Percentiles rank a stretch among this genome's conserved stretches.
Conservation (phyloP, 2,797 vertebrate species). For the Hipposideros larvatus region DNA sequence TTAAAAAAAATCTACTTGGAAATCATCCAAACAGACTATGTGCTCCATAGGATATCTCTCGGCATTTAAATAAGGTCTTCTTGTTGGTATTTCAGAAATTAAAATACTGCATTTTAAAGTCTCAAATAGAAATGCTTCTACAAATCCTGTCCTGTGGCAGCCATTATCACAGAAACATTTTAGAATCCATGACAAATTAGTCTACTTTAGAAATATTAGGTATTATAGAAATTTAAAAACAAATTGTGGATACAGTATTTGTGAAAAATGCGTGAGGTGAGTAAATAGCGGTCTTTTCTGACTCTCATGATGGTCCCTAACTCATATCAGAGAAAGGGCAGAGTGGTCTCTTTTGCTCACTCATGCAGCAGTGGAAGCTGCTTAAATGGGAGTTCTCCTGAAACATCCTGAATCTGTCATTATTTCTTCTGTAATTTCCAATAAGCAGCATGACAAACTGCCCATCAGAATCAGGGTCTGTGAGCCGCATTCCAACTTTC, state of each 20-base stretch:
- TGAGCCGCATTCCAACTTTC: background rate
- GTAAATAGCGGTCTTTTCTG: background rate
- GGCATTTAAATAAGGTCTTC: constrained; percentile 27
- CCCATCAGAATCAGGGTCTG: background rate
- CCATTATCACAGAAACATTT: background rate
- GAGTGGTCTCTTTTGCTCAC: background rate
- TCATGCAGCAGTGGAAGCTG: background rate
- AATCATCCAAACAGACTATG: background rate
- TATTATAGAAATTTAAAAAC: background rate
- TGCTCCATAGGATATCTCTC: background rate
- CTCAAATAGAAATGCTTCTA: constrained; percentile 26
- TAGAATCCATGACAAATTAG: background rate
- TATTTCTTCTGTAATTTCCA: constrained; percentile 11
- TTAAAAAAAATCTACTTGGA: background rate
- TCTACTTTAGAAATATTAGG: background rate
- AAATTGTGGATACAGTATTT: background rate
- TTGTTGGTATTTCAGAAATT: constrained; percentile 30
- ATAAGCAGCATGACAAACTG: background rate
- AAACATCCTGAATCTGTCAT: background rate
- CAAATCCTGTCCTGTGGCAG: background rate
- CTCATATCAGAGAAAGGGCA: background rate
- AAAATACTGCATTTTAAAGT: constrained; percentile 33
- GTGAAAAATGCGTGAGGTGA: background rate
- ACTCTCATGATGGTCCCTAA: background rate
- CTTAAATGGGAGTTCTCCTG: background rate